Conservation (phyloP, 2,113 vertebrate genomes). For the Monopterus albus region DNA sequence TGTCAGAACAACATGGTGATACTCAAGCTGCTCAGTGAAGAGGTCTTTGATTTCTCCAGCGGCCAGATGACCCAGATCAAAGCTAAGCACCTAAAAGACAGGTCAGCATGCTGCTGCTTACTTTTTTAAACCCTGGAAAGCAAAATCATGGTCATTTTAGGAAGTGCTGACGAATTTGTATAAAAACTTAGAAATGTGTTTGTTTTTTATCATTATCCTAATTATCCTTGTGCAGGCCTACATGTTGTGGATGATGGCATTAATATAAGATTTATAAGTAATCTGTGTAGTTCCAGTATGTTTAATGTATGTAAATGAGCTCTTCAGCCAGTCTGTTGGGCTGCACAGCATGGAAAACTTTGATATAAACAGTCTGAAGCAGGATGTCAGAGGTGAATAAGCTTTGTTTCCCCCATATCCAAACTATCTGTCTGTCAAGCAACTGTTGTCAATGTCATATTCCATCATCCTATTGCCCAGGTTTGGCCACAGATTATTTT, state of each 20-base stretch:
- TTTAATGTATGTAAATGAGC: no score
- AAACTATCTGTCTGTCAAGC: background rate
- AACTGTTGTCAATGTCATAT: background rate
- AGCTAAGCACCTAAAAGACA: constrained; percentile 99
- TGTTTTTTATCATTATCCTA: no score
- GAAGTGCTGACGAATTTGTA: no score
- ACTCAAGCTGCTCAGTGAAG: constrained; percentile 96
- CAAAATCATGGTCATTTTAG: background rate
- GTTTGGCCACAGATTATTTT: background rate
- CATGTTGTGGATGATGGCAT: no score
- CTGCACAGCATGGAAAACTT: background rate
- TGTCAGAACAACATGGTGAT: constrained; percentile 99
- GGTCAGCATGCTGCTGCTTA: constrained; percentile 77
- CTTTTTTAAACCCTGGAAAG: background rate
- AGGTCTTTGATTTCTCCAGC: constrained; percentile 99
- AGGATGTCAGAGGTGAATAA: background rate
- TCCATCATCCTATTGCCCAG: background rate
- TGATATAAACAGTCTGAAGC: background rate
- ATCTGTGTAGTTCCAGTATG: no score
- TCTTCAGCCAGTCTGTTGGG: background rate
- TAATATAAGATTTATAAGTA: no score
- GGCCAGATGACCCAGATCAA: constrained; percentile 99
- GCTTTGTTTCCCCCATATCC: background rate
- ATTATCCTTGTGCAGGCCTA: no score
- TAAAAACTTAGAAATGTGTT: no score